Base-by-base conservation (phyloP, 2,888 invertebrate genomes). In the Galeopsomyia nigrocyanea region DNA sequence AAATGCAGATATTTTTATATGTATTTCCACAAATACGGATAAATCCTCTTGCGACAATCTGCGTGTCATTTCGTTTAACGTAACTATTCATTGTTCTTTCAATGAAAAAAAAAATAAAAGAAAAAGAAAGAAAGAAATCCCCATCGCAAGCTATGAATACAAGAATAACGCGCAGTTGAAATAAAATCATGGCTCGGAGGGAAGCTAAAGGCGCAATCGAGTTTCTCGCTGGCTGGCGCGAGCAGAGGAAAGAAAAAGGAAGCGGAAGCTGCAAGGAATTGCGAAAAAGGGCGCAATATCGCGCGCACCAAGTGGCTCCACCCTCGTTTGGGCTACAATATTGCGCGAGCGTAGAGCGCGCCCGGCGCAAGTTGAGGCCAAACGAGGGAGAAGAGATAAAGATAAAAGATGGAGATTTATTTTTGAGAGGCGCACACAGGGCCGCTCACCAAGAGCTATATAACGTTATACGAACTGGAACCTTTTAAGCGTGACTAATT, bases 381-480 rank as follows among this genome's bases (percentile, higher is more conserved):
- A 53, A 16, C 19, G 49, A 31, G 19, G 49, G 46, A 47, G 16
- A 39, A 51, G 53, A 68, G 68, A 68, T 60, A 73, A 61, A 65
- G 65, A 73, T 73, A 63, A 73, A 65, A 73, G 68, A 61, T 53
- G 58, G 56, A 65, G 61, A 68, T 73, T 65, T 53, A 50, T 62
- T 55, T 19, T 55, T 26, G 46, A 49, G 50, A n/a, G n/a, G 22
- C 62, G 61, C 61, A 19, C 21, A 3, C 17, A 21, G 31, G 21
- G 17, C 16, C 17, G 22, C 46, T 26, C 22, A 31, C 50, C 50
- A 9, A 17, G 14, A 13, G 39, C 13, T 1, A n/a, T n/a, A n/a
- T n/a, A 39, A 10, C 39, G 39, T 10, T 9, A 39, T 39, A 10
- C 39, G 7, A 26, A 39, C 39, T 10, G 26, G 22, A 26, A 5